Conservation (phyloP, 37 sponge, comb jelly and placozoan species). For the Beroe forskalii region DNA sequence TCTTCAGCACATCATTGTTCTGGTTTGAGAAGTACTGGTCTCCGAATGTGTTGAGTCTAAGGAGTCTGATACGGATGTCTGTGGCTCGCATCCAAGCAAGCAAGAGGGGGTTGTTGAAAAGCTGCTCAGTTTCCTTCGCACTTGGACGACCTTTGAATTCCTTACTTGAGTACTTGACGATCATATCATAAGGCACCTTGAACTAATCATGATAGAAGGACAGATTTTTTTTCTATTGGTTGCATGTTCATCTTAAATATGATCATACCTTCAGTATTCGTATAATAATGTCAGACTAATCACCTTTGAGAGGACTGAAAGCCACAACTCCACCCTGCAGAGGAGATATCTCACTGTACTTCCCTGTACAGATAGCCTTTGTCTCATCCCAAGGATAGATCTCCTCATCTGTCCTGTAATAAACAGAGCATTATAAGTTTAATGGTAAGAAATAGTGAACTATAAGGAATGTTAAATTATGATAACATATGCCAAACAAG, state of each 20-base stretch:
- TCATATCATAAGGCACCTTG: too few species aligned
- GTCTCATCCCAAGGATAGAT: conserved; percentile 21
- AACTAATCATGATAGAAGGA: too few species aligned
- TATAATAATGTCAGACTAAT: neutral
- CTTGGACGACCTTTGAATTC: conserved; percentile 48
- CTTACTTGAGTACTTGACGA: too few species aligned
- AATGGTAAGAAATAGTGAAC: too few species aligned
- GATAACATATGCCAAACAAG: too few species aligned
- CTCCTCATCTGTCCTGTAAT: conserved; percentile 38
- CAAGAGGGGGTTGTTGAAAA: conserved; percentile 49
- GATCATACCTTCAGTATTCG: too few species aligned
- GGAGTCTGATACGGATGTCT: conserved; percentile 67
- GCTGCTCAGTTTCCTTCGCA: conserved; percentile 22
- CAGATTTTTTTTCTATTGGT: too few species aligned
- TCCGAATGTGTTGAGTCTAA: conserved; percentile 70
- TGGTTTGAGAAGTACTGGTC: conserved; percentile 66
- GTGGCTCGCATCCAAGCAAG: conserved; percentile 71
- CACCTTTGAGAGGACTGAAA: conserved; percentile 59
- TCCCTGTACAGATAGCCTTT: conserved; percentile 46
- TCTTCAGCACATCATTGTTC: conserved; percentile 64
- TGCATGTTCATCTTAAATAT: too few species aligned
- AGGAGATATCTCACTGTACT: conserved; percentile 48
- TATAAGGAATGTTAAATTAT: too few species aligned
- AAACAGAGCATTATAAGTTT: too few species aligned
- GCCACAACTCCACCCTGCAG: conserved; percentile 47